Percentiles rank a stretch among this genome's conserved stretches.
Conservation (phyloP, 1,140 invertebrate genomes). For the Panulirus ornatus region DNA sequence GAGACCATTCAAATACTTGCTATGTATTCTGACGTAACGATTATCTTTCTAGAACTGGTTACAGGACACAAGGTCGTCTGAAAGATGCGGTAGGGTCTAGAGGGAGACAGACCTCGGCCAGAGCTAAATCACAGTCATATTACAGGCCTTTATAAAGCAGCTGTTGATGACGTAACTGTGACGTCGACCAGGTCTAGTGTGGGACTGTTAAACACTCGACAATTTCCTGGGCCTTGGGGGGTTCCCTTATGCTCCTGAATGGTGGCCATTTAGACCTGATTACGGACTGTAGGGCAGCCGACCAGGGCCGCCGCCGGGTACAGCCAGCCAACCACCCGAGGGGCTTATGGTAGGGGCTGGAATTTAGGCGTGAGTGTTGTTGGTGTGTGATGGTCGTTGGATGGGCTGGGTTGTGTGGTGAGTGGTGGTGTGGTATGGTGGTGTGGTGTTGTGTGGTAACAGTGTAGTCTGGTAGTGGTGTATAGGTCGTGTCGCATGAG, state of each 20-base stretch:
- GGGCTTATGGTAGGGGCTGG: not conserved
- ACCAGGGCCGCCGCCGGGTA: not conserved
- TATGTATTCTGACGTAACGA: no score
- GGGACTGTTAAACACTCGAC: not conserved
- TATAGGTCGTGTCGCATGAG: no score
- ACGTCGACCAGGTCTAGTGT: not conserved
- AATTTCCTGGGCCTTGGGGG: not conserved
- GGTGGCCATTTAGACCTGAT: not conserved
- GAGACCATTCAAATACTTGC: no score
- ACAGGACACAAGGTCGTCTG: no score
- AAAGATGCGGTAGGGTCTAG: no score
- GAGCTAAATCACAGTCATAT: no score
- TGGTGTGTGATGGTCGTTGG: not conserved
- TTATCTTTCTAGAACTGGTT: no score
- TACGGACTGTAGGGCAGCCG: conserved; percentile 11
- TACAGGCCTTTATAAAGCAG: not conserved
- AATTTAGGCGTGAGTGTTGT: not conserved
- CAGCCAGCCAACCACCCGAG: not conserved
- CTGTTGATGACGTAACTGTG: not conserved
- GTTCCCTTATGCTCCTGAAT: not conserved
- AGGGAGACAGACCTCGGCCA: no score
- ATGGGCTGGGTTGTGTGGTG: not conserved
- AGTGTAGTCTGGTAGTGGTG: no score
- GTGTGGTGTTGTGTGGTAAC: no score
- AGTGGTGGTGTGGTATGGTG: not conserved